phyloP scores from a whole-genome alignment of 2,113 vertebrate species.

The Chunga burmeisteri region DNA sequence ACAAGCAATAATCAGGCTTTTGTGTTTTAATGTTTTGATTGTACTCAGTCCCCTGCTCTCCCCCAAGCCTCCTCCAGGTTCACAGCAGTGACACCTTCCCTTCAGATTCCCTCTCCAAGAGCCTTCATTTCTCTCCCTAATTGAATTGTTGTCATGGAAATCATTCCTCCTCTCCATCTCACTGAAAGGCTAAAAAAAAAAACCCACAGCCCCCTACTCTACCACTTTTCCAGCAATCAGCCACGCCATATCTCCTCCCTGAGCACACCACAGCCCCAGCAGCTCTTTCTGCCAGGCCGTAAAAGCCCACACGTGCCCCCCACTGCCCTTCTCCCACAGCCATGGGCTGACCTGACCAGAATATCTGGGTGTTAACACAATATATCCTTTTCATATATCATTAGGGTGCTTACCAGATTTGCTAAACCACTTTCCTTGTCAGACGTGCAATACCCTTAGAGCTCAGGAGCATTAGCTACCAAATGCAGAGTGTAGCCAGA shows the following conservation, averaged over 20 bases:
- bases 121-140: slow-evolving; percentile 20
- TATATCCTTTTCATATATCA: rapidly evolving
- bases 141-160: slow-evolving; percentile 77
- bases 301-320: not conserved
- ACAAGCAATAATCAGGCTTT: not conserved
- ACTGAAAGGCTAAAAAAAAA: slow-evolving; percentile 18
- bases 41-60: not conserved
- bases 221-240: not conserved
- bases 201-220: not conserved
- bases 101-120: not conserved
- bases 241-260: not conserved
- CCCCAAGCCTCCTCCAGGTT: not conserved
- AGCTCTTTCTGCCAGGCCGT: not conserved
- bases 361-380: not conserved
- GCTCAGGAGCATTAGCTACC: not conserved
- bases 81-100: not conserved
- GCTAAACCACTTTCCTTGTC: not conserved
- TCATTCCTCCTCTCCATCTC: slow-evolving; percentile 53
- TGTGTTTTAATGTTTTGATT: not conserved
- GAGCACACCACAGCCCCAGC: rapidly evolving
- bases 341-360: rapidly evolving
- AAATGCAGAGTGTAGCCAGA: not conserved
- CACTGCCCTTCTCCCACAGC: not conserved
- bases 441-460: not conserved
- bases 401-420: rapidly evolving